Base-by-base conservation (phyloP, 2,797 vertebrate species). In the Danio jaintianensis region DNA sequence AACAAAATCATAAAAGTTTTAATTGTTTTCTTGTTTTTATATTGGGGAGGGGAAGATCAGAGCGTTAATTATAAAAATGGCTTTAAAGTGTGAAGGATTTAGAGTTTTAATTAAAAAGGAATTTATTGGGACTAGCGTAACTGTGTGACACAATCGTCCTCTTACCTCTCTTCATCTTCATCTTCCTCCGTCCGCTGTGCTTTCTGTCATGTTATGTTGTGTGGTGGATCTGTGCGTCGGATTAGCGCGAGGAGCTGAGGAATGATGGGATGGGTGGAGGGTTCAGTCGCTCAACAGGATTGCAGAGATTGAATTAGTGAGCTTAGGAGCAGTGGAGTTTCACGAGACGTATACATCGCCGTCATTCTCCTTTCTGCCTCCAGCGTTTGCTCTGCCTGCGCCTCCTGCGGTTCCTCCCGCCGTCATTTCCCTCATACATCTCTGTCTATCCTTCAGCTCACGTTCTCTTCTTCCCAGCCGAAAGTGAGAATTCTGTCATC, bases 71-170 rank as follows among this genome's bases (percentile, higher is more conserved):
- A 94, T 93, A 91, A 92, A 85, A 84, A 75, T 68, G 91, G 76
- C 87, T 92, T 94, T 92, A 93, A 93, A 93, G 91, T 92, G 89
- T 87, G 87, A 83, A 88, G 92, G 93, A 94, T 93, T 94, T 94
- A 88, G 88, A 92, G 87, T 93, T 93, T 93, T 94, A 93, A 94
- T 94, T 94, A 94, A 94, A 92, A 87, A 89, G 84, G 90, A 93
- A 90, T 91, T 92, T 91, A 83, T 85, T 80, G 82, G 43, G 74
- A 80, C 70, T 82, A 88, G 92, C 89, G 86, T 85, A 85, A 91
- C 88, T 89, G 83, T 85, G 85, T 81, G 59, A 75, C 85, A 81
- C 86, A 88, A 86, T 89, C 83, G 11, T 61, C 29, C n/a, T 9
- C 47, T 69, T 7, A 22, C 11, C 38, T 56, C 45, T 16, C 77